phyloP scores from a whole-genome alignment of 2,888 invertebrate genomes.

The Leptopilina syphax region DNA sequence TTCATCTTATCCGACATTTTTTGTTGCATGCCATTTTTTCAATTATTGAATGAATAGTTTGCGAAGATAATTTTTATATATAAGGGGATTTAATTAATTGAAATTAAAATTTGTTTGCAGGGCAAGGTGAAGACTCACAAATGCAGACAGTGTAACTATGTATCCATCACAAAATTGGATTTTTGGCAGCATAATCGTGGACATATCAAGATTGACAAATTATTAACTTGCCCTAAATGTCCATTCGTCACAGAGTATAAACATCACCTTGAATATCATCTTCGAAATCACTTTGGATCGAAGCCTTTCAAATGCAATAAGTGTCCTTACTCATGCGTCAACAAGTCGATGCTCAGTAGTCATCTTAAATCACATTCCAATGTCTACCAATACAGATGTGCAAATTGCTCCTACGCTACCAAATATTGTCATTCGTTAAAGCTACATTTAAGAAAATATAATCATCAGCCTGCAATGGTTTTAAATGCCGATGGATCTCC shows the following conservation, averaged over 20 bases:
- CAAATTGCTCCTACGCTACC: constrained; percentile 96
- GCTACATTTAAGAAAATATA: constrained; percentile 94
- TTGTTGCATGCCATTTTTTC: too few species aligned
- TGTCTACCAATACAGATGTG: constrained; percentile 94
- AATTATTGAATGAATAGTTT: too few species aligned
- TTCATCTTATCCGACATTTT: too few species aligned
- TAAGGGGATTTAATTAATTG: background rate
- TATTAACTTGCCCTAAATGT: constrained; percentile 93
- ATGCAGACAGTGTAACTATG: constrained; percentile 94
- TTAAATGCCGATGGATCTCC: constrained; percentile 93
- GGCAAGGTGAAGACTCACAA: constrained; percentile 93
- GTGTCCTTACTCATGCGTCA: constrained; percentile 95
- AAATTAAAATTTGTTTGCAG: constrained; percentile 72
- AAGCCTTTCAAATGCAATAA: constrained; percentile 97
- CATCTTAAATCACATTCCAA: constrained; percentile 97
- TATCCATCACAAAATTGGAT: constrained; percentile 91
- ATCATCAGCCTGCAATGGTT: constrained; percentile 93
- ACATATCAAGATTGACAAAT: constrained; percentile 96
- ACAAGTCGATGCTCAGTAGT: constrained; percentile 99
- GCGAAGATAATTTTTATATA: too few species aligned
- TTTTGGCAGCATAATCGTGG: constrained; percentile 95
- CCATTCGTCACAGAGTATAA: constrained; percentile 99
- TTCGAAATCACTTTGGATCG: constrained; percentile 94
- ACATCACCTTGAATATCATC: constrained; percentile 98
- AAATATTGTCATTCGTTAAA: constrained; percentile 99